These are phyloP conservation scores for Naja naja DNA, from an alignment of 2,113 vertebrate genomes.

Conservation along the genomic window DNA sequence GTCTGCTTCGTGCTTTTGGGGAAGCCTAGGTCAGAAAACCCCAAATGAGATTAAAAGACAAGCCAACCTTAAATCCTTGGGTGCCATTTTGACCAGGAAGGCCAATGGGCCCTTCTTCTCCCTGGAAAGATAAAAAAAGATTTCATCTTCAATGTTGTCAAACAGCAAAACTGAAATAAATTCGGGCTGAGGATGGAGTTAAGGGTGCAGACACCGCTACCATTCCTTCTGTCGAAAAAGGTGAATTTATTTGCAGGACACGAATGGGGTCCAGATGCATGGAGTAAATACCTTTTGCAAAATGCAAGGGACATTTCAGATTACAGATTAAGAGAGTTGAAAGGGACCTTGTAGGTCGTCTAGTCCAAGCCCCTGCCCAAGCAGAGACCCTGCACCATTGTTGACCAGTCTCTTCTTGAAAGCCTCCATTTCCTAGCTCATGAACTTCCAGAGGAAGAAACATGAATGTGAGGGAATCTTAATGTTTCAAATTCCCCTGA, in stretches of 20 bases:
- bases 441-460: neutral
- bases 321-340: too few species aligned
- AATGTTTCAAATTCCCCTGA: neutral
- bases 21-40: too few species aligned
- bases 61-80: conserved; percentile 78
- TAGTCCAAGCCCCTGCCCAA: too few species aligned
- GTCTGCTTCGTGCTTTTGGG: too few species aligned
- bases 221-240: neutral
- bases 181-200: neutral
- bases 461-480: neutral
- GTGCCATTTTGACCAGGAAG: conserved; percentile 73
- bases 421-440: too few species aligned
- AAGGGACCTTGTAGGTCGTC: too few species aligned
- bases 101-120: conserved; percentile 77
- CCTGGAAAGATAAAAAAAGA: conserved; percentile 65
- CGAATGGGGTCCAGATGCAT: too few species aligned
- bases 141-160: neutral
- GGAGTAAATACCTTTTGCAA: too few species aligned
- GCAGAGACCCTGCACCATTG: too few species aligned
- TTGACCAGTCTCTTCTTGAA: too few species aligned
- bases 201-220: neutral
- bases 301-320: too few species aligned
- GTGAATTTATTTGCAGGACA: too few species aligned
- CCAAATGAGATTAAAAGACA: accelerated
- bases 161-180: neutral